Conservation (phyloP, 1,140 invertebrate species). For the Octopus bimaculoides region DNA sequence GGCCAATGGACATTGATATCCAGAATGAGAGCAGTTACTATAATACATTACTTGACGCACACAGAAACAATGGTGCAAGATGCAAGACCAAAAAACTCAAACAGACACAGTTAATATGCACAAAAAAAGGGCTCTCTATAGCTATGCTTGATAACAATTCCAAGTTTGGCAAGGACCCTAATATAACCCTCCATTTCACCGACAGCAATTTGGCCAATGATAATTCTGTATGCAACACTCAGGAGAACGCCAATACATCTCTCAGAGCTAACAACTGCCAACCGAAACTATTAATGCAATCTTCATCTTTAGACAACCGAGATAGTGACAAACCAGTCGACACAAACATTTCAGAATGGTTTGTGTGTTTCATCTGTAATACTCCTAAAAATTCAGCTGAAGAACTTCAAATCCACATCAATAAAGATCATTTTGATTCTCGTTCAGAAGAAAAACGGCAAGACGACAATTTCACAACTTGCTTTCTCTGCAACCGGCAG, state of each 20-base stretch:
- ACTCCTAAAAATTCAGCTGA: slow-evolving; percentile 68
- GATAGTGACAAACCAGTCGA: not conserved
- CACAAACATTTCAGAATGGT: not conserved
- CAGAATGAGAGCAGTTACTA: not conserved
- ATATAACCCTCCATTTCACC: not conserved
- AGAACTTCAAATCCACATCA: slow-evolving; percentile 76
- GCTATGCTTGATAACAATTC: not conserved
- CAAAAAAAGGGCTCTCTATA: not conserved
- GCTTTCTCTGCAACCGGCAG: slow-evolving; percentile 21
- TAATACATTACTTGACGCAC: not conserved
- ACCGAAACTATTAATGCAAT: not conserved
- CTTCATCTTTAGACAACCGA: not conserved
- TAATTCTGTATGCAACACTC: not conserved
- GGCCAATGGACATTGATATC: slow-evolving; percentile 6
- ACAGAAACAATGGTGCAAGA: not conserved
- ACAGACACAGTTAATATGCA: not conserved
- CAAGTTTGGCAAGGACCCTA: not conserved
- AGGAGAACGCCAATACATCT: not conserved
- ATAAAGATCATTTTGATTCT: slow-evolving; percentile 72
- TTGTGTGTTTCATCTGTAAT: slow-evolving; percentile 67
- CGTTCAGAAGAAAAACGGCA: not conserved
- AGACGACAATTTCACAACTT: slow-evolving; percentile 21
- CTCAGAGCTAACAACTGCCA: not conserved
- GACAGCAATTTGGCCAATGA: not conserved
- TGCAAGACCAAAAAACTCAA: not conserved